Conservation (phyloP, 2,797 vertebrate species). For the Danio choprae region DNA sequence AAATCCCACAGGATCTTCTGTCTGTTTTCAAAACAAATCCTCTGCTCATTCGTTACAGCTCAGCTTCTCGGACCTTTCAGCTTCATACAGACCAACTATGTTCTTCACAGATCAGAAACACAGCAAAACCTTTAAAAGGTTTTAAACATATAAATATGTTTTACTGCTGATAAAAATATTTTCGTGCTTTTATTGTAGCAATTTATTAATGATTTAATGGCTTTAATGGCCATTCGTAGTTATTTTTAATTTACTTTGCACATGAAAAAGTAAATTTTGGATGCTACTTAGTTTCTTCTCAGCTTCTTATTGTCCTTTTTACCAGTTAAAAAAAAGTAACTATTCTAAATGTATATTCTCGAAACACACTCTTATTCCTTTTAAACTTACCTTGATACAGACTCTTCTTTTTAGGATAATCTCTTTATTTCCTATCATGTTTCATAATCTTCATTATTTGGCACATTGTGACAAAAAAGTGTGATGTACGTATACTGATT, state of each 20-base stretch:
- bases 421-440: background rate
- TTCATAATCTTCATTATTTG: background rate
- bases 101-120: background rate
- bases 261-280: too few relatives aligned
- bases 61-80: background rate
- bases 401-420: background rate
- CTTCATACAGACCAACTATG: background rate
- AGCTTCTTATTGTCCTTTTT: too few relatives aligned
- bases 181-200: background rate
- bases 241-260: too few relatives aligned
- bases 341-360: too few relatives aligned
- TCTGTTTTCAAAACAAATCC: conserved; percentile 18
- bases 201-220: background rate
- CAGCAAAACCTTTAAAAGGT: background rate
- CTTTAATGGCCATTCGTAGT: too few relatives aligned
- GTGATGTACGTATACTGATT: too few relatives aligned
- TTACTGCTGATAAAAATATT: background rate
- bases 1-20: background rate
- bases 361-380: too few relatives aligned
- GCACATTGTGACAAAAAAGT: background rate
- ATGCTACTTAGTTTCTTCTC: too few relatives aligned
- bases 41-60: background rate
- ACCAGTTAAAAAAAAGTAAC: too few relatives aligned
- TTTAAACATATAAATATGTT: background rate
- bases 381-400: background rate